Evolutionary conservation across 2,113 vertebrate species (phyloP), one percentile per base, ranked within the genome.

Genomic region (Myotis yumanensis): DNA sequence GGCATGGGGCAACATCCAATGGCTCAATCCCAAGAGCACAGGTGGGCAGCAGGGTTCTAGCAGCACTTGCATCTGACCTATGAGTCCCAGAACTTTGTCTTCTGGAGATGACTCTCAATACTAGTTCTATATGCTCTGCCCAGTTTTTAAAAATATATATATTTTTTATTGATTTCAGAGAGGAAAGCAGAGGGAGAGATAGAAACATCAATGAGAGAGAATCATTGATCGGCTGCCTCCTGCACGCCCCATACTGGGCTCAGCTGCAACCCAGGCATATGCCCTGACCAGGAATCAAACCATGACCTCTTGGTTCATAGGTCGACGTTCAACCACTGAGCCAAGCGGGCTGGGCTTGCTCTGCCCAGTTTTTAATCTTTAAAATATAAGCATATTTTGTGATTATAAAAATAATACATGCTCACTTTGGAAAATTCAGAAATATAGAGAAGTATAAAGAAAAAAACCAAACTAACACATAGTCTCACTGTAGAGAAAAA

Each of bases 401-500:
- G 46, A 91, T 95, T 90, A 90, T 95, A 81, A 95, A 96, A 79
- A 79, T 69, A 82, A 87, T 81, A 75, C 28, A 71, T 71, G 35
- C 35, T 86, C 40, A 80, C 54, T 89, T 59, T 57, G 76, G 88
- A 94, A 93, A 94, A 79, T 75, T 84, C 62, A 86, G 59, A 93
- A 95, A 93, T 59, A 59, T 32, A 54, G 76, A 88, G 32, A 68
- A 12, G 23, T 73, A 69, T 66, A 66, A 86, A 95, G 22, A 94
- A 64, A 35, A 89, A 93, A 95, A 37, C 0, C 37, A 57, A 93
- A 96, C 57, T 72, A 48, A 94, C 48, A 32, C 35, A 30, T 88
- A 68, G 48, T 92, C 76, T 84, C n/a, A 80, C 15, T 17, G 15
- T 20, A 73, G 66, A 72, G 72, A 76, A 80, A 88, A 84, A 72